These are phyloP conservation scores for Ctenochaetus hawaiiensis DNA, from an alignment of 2,797 vertebrate species.

Conservation along the genomic window DNA sequence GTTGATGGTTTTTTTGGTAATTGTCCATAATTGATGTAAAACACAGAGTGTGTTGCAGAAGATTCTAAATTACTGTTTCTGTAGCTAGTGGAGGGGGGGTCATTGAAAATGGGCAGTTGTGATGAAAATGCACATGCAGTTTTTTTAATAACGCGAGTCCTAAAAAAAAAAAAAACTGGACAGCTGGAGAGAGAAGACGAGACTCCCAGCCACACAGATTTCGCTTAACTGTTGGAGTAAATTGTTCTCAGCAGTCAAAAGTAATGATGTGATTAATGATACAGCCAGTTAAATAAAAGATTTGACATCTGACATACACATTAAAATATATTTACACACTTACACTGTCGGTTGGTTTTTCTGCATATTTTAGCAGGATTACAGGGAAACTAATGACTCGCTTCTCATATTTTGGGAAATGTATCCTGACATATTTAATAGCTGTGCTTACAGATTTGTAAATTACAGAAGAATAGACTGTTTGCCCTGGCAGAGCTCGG, in stretches of 20 bases:
- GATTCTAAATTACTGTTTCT: constrained; percentile 71
- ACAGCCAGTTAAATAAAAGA: constrained; percentile 46
- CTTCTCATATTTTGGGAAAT: no score
- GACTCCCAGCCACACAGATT: constrained; percentile 59
- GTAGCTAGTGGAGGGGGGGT: constrained; percentile 59
- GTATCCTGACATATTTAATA: no score
- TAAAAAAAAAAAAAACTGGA: constrained; percentile 58
- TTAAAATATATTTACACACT: constrained; percentile 31
- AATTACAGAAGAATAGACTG: no score
- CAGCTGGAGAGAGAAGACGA: constrained; percentile 72
- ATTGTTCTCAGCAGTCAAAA: constrained; percentile 55
- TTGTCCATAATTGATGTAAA: constrained; percentile 86
- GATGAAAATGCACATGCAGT: constrained; percentile 65
- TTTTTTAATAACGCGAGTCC: constrained; percentile 69
- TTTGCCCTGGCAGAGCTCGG: no score
- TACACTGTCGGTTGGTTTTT: constrained; percentile 12
- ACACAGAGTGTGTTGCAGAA: constrained; percentile 65
- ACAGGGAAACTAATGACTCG: no score
- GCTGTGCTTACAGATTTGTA: no score
- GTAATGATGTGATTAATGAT: constrained; percentile 54
- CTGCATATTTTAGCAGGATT: constrained; percentile 20
- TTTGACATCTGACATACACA: constrained; percentile 46
- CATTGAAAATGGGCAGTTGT: constrained; percentile 60
- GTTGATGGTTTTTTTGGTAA: constrained; percentile 87
- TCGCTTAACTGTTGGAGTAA: constrained; percentile 57